Conservation (phyloP, 2,113 vertebrate species). For the Alethe castanea region DNA sequence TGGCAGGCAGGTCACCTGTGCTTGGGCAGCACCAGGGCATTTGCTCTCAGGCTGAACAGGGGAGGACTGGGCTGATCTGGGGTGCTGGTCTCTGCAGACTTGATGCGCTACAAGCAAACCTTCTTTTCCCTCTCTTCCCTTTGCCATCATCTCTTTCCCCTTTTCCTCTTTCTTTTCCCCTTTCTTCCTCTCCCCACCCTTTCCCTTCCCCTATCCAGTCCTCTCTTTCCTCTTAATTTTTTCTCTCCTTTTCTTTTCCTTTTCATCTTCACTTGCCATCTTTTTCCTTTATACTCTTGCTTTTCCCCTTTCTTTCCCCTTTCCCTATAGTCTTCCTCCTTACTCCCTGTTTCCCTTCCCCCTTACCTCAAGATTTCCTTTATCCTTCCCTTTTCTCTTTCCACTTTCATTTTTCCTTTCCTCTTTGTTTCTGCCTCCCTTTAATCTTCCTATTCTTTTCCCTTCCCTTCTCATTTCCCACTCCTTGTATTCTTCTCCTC, state of each 20-base stretch:
- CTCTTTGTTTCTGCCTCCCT: neutral
- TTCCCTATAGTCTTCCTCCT: neutral
- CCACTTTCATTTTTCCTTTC: neutral
- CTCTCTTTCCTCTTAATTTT: neutral
- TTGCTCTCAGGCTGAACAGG: accelerated
- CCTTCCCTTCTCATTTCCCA: neutral
- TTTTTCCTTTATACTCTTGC: neutral
- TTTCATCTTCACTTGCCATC: neutral
- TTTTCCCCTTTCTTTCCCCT: neutral
- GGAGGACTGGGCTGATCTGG: accelerated
- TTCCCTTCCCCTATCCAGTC: neutral
- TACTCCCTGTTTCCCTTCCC: neutral
- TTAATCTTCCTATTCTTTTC: neutral
- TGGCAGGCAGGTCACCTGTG: neutral
- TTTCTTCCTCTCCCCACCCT: neutral
- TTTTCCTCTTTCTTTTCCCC: neutral
- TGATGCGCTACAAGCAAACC: neutral
- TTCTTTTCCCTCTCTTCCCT: neutral
- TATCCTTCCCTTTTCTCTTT: neutral
- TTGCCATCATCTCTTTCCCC: neutral
- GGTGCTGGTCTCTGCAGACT: accelerated
- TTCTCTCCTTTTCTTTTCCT: neutral
- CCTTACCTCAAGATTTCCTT: neutral
- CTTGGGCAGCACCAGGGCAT: neutral
- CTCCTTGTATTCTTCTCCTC: too few relatives aligned